These are phyloP conservation scores for Oopsacas minuta DNA, from an alignment of 37 sponge, comb jelly and placozoan species.

Conservation along the genomic window DNA sequence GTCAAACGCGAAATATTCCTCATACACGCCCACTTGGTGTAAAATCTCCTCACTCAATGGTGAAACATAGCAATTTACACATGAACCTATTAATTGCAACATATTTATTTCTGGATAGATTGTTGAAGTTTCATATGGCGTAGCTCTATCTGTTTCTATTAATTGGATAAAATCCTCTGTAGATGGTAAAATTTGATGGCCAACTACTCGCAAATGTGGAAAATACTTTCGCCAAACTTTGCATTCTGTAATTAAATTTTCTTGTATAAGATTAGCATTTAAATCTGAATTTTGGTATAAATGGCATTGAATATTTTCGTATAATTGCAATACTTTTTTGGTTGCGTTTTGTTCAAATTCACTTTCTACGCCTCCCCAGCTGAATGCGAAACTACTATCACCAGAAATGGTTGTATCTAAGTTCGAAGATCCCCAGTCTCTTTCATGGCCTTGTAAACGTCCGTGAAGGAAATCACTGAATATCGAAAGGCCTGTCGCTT, in stretches of 20 bases:
- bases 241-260: not conserved
- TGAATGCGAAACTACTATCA: not conserved
- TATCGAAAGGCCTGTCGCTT: not conserved
- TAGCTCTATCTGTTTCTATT: not conserved
- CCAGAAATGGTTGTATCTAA: not conserved
- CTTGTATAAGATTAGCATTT: not conserved
- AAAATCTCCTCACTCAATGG: not conserved
- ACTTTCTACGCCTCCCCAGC: not conserved
- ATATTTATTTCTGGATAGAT: not conserved
- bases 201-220: not conserved
- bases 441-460: not conserved
- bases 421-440: constrained; percentile 1
- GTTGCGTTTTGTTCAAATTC: constrained; percentile 13
- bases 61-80: not conserved
- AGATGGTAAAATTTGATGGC: not conserved
- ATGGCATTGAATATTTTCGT: not conserved
- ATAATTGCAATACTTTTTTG: not conserved
- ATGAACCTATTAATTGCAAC: not conserved
- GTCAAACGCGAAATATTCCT: constrained; percentile 10
- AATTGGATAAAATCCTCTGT: not conserved
- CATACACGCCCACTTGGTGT: not conserved
- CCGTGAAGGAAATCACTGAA: constrained; percentile 10
- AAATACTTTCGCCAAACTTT: not conserved
- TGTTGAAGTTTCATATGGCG: not conserved
- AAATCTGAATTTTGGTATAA: not conserved